Evolutionary conservation across 2,797 vertebrate species (phyloP).

Genomic region (Cuculus canorus): DNA sequence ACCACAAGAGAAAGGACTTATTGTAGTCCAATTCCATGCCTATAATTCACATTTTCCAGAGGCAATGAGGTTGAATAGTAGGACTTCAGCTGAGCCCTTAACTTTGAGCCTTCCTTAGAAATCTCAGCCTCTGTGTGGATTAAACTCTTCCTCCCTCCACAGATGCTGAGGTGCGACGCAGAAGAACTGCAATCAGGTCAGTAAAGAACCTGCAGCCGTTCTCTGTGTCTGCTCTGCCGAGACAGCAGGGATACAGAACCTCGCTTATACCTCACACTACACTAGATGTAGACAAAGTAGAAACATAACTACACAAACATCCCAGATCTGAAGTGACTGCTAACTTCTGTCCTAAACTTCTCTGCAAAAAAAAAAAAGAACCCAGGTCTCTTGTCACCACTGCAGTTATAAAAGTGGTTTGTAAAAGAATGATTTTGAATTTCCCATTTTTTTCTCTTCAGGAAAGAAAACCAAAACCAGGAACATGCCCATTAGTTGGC

Average conservation of each 20-base stretch:
- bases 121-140: not conserved
- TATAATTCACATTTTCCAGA: not conserved
- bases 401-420: not conserved
- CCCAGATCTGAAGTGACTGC: not conserved
- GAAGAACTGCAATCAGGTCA: not conserved
- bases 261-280: rapidly evolving
- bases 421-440: not conserved
- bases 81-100: not conserved
- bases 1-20: not conserved
- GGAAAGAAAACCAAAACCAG: not conserved
- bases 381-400: not conserved
- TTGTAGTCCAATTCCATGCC: slow-evolving; percentile 30
- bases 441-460: not conserved
- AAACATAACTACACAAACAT: not conserved
- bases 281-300: not conserved
- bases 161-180: not conserved
- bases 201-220: not conserved
- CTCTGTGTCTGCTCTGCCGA: not conserved
- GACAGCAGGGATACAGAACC: not conserved
- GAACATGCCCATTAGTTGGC: slow-evolving; percentile 4
- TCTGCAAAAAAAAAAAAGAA: not conserved
- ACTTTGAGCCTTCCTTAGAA: not conserved
- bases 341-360: not conserved
- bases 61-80: not conserved
- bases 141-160: not conserved